phyloP scores from a whole-genome alignment of 2,888 invertebrate species.

The Leptinotarsa tumamoca region DNA sequence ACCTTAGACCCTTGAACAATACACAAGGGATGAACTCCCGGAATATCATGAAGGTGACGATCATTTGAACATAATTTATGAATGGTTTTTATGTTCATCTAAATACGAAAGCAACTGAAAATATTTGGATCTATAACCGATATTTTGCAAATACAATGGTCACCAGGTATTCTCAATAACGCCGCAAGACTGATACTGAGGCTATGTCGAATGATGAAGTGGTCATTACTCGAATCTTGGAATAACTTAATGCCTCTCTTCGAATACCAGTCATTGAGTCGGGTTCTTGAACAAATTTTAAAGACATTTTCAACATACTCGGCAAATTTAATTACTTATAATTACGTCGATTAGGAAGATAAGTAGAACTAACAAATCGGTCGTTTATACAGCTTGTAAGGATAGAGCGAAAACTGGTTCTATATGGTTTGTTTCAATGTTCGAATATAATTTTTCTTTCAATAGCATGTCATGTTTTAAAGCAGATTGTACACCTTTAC shows the following conservation, averaged over 20 bases:
- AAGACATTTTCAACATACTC: conserved; percentile 3
- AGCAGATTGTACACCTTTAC: too few relatives aligned
- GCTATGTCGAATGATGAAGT: not conserved
- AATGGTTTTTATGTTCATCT: too few relatives aligned
- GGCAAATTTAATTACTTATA: conserved; percentile 13
- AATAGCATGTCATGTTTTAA: not conserved
- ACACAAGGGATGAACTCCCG: too few relatives aligned
- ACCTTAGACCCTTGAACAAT: too few relatives aligned
- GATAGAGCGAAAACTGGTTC: not conserved
- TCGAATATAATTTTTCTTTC: not conserved
- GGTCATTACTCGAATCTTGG: conserved; percentile 7
- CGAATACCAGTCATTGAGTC: conserved; percentile 7
- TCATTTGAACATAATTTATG: too few relatives aligned
- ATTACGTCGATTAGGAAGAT: not conserved
- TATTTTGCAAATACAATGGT: not conserved
- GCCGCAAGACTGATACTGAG: not conserved
- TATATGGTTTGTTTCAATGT: not conserved
- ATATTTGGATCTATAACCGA: not conserved
- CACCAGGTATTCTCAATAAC: not conserved
- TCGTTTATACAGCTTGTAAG: conserved; percentile 4
- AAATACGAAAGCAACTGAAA: too few relatives aligned
- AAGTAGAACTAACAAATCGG: conserved; percentile 18
- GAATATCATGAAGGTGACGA: too few relatives aligned
- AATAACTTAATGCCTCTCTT: conserved; percentile 13
- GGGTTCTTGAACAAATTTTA: conserved; percentile 16